Evolutionary conservation across 35 echinoderm and acorn worm genomes (phyloP).

Genomic region (Eucidaris tribuloides): DNA sequence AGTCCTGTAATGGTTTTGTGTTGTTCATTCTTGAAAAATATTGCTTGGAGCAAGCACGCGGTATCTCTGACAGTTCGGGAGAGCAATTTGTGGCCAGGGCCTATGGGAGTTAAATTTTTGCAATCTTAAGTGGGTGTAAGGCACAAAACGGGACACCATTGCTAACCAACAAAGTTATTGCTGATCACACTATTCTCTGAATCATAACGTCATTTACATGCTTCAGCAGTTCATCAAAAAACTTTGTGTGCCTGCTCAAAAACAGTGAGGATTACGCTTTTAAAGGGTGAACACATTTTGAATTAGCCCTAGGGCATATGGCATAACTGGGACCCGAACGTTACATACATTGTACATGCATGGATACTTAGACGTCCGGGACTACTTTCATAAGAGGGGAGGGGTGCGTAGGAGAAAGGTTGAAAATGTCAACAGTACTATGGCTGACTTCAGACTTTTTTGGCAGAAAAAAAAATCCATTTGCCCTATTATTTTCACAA

Average conservation of each 20-base stretch:
- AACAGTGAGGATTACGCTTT: conserved; percentile 24
- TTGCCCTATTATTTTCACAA: conserved; percentile 26
- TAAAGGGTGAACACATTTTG: conserved; percentile 21
- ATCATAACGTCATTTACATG: not conserved
- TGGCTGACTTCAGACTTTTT: not conserved
- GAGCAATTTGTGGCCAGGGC: not conserved
- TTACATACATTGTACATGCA: too few relatives aligned
- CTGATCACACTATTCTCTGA: too few relatives aligned
- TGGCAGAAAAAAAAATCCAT: not conserved
- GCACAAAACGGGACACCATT: too few relatives aligned
- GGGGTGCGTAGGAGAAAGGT: not conserved
- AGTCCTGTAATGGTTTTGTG: conserved; percentile 8
- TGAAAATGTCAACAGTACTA: not conserved
- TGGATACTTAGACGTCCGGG: too few relatives aligned
- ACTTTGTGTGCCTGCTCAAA: conserved; percentile 27
- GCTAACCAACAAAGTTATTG: too few relatives aligned
- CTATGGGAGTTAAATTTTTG: too few relatives aligned
- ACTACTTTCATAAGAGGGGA: too few relatives aligned
- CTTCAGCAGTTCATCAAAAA: not conserved
- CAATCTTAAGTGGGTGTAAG: too few relatives aligned
- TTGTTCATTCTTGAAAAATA: conserved; percentile 6
- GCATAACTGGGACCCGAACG: too few relatives aligned
- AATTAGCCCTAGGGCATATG: not conserved
- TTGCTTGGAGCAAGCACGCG: not conserved
- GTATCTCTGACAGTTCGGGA: not conserved